Percentiles rank a stretch among this genome's conserved stretches.
phyloP scores from a whole-genome alignment of 2,888 invertebrate species.

The Rhopalosiphum nymphaeae region DNA sequence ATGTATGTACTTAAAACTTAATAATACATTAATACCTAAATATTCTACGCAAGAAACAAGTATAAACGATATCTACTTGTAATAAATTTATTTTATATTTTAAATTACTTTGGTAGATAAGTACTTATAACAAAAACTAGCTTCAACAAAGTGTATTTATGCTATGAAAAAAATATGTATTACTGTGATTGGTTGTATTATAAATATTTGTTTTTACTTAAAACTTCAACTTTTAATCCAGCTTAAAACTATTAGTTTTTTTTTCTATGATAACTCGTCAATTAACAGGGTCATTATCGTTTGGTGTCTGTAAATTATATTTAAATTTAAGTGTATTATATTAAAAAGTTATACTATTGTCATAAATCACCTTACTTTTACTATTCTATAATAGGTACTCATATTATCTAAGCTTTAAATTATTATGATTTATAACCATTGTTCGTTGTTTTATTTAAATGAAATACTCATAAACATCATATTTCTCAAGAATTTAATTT shows the following conservation, averaged over 20 bases:
- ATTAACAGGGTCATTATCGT: neutral
- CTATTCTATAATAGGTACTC: neutral
- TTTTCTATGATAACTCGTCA: neutral
- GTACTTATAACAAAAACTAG: neutral
- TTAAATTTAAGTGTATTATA: no score
- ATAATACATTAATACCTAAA: neutral
- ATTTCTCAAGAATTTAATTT: neutral
- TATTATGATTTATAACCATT: neutral
- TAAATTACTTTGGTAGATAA: neutral
- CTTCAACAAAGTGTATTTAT: neutral
- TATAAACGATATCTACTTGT: neutral
- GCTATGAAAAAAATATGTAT: neutral
- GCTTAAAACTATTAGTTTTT: neutral
- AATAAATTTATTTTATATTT: neutral
- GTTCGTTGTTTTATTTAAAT: neutral
- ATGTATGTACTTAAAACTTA: neutral
- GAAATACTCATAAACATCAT: neutral
- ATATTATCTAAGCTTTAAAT: neutral
- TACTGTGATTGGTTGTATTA: neutral
- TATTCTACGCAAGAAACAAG: neutral
- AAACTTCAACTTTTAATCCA: neutral
- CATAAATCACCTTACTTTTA: no score
- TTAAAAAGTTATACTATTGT: no score
- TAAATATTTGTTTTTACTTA: neutral
- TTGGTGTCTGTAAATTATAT: neutral